Conservation (phyloP, 2,888 invertebrate genomes). For the Ectemnius cavifrons region DNA sequence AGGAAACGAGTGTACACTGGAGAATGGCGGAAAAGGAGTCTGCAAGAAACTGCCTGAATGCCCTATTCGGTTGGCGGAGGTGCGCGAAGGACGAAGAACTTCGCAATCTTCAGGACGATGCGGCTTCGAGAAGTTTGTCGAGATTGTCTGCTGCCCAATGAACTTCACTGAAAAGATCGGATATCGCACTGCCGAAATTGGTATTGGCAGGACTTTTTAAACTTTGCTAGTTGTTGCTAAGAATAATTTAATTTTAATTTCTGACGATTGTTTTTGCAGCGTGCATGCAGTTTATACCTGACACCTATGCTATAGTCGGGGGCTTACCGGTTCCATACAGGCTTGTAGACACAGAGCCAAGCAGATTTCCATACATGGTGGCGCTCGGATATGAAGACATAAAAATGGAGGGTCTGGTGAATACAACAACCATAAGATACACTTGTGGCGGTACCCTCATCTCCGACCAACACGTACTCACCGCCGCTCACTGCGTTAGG, state of each 20-base stretch:
- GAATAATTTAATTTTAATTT: not conserved
- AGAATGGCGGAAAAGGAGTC: constrained; percentile 56
- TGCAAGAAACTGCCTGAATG: constrained; percentile 67
- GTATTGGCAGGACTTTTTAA: constrained; percentile 43
- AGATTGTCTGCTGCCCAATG: constrained; percentile 80
- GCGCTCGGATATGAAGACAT: constrained; percentile 66
- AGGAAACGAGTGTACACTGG: constrained; percentile 57
- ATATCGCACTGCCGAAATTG: constrained; percentile 64
- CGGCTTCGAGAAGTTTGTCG: constrained; percentile 76
- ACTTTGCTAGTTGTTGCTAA: not conserved
- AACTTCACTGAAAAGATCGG: constrained; percentile 37
- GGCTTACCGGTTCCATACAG: too few relatives aligned
- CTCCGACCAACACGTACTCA: constrained; percentile 65
- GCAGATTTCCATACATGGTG: constrained; percentile 70
- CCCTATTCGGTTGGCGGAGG: constrained; percentile 59
- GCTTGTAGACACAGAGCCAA: too few relatives aligned
- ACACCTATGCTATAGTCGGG: too few relatives aligned
- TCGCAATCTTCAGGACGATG: constrained; percentile 71
- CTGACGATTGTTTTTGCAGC: constrained; percentile 51
- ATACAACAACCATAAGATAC: constrained; percentile 54
- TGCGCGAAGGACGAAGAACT: constrained; percentile 50
- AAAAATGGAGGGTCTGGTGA: constrained; percentile 4
- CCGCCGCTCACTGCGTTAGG: constrained; percentile 73
- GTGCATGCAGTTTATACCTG: too few relatives aligned
- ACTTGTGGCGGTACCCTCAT: constrained; percentile 72